A percentile compares a stretch with the other conserved stretches of the same genome.
These are phyloP conservation scores for Spondyliosoma cantharus DNA, from an alignment of 2,797 vertebrate species.

Conservation along the genomic window DNA sequence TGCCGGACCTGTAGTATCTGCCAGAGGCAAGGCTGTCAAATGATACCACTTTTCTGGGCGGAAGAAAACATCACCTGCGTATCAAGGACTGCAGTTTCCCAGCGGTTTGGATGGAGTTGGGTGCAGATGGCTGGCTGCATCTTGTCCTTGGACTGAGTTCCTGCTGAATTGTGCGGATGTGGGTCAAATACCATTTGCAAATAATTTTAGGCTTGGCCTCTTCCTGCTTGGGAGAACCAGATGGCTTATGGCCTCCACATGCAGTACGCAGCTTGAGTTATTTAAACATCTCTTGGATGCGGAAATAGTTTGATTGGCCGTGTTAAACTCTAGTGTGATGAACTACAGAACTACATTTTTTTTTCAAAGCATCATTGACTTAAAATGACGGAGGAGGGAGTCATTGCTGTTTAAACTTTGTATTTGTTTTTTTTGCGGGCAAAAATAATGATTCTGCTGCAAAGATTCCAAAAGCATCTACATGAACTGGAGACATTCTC, in stretches of 20 bases:
- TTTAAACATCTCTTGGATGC: constrained; percentile 50
- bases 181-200: constrained; percentile 58
- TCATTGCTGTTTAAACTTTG: background rate
- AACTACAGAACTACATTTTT: background rate
- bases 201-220: constrained; percentile 31
- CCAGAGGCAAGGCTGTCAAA: constrained; percentile 10
- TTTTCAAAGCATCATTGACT: background rate
- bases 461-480: too few relatives aligned
- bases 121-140: constrained; percentile 52
- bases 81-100: constrained; percentile 16
- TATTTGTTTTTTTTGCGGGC: background rate
- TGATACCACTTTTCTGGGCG: background rate
- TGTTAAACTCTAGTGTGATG: constrained; percentile 18
- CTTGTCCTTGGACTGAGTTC: constrained; percentile 34
- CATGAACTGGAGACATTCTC: too few relatives aligned
- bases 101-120: too few relatives aligned
- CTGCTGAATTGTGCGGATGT: constrained; percentile 56
- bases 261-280: constrained; percentile 32
- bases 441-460: background rate
- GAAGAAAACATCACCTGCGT: constrained; percentile 12
- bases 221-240: constrained; percentile 45
- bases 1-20: background rate
- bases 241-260: constrained; percentile 47
- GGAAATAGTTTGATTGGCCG: constrained; percentile 24
- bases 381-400: background rate